phyloP scores from a whole-genome alignment of 1,140 invertebrate genomes.

The Lordiphosa collinella region DNA sequence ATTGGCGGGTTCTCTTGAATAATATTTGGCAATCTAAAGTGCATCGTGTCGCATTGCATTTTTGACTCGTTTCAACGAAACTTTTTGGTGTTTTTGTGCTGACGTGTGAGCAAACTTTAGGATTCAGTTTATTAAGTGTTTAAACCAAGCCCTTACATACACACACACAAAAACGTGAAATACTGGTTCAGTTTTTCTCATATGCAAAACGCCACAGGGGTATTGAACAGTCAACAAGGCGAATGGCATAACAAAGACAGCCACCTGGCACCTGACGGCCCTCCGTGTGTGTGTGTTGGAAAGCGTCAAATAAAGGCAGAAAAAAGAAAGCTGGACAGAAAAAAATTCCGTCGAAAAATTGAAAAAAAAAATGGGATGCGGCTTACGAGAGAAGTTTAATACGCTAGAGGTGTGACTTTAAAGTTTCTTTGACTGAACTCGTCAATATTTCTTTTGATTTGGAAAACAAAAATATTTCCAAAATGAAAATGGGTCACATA shows the following conservation, averaged over 20 bases:
- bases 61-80: constrained; percentile 28
- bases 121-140: constrained; percentile 33
- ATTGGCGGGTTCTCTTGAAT: constrained; percentile 18
- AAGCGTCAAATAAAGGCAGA: constrained; percentile 28
- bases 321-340: constrained; percentile 16
- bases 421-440: no score
- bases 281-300: constrained; percentile 7
- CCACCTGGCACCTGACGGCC: constrained; percentile 6
- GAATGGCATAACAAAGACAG: constrained; percentile 21
- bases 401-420: no score
- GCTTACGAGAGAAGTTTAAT: background rate
- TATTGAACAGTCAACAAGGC: constrained; percentile 37
- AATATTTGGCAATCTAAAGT: constrained; percentile 43
- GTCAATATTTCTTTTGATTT: no score
- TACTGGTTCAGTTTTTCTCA: constrained; percentile 20
- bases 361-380: constrained; percentile 4
- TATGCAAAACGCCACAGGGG: constrained; percentile 23
- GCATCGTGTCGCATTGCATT: constrained; percentile 46
- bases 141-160: constrained; percentile 1
- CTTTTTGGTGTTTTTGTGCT: constrained; percentile 38
- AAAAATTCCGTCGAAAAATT: constrained; percentile 3
- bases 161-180: background rate
- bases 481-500: no score
- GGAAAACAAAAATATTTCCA: no score
- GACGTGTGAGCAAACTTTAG: constrained; percentile 39